Evolutionary conservation across 1,140 invertebrate genomes (phyloP).

Genomic region (Sminthurinus signatus): DNA sequence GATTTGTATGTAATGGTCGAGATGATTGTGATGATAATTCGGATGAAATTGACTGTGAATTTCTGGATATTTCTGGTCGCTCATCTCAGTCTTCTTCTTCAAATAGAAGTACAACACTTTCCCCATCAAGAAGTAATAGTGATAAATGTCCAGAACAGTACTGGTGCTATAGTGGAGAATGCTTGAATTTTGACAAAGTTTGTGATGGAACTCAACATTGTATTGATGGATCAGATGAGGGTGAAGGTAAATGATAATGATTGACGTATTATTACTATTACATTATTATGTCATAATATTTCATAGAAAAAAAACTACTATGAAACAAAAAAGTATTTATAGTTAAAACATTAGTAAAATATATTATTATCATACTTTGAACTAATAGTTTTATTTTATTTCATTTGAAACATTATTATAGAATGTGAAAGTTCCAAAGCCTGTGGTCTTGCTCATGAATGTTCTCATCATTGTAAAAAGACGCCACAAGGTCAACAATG

Average conservation of each 20-base stretch:
- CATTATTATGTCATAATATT: no score
- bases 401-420: constrained; percentile 9
- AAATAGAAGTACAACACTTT: not conserved
- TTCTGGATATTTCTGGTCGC: not conserved
- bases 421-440: constrained; percentile 6
- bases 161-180: constrained; percentile 45
- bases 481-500: constrained; percentile 45
- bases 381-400: not conserved
- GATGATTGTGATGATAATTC: constrained; percentile 45
- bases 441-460: constrained; percentile 13
- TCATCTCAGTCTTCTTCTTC: not conserved
- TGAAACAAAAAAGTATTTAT: no score
- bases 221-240: constrained; percentile 62
- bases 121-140: not conserved
- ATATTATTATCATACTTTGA: not conserved
- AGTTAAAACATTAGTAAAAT: not conserved
- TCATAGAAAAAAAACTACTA: no score
- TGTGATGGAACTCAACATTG: constrained; percentile 59
- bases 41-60: constrained; percentile 40
- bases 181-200: constrained; percentile 54
- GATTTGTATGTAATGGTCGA: constrained; percentile 34
- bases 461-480: constrained; percentile 5
- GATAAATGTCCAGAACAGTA: constrained; percentile 7
- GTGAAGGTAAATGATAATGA: constrained; percentile 31
- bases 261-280: no score